Evolutionary conservation across 1,140 invertebrate genomes (phyloP).

Genomic region (Cepaea nemoralis): DNA sequence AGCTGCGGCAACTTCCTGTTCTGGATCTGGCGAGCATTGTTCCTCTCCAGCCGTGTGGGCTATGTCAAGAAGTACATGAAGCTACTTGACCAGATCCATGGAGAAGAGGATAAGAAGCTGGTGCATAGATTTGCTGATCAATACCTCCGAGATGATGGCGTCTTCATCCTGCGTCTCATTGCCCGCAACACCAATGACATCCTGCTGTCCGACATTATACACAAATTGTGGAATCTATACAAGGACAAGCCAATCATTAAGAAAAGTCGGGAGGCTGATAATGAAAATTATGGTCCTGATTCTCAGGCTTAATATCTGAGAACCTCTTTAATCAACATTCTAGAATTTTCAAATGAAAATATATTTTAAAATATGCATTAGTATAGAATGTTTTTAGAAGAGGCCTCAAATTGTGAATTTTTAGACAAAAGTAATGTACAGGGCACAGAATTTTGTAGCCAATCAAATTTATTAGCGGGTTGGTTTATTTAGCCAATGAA

Average conservation of each 20-base stretch:
- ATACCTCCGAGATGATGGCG: constrained; percentile 69
- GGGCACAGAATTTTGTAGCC: too few species aligned
- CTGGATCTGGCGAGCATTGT: constrained; percentile 64
- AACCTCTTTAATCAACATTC: too few species aligned
- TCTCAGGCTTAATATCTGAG: constrained; percentile 38
- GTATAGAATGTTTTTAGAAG: too few species aligned
- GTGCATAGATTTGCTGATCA: constrained; percentile 63
- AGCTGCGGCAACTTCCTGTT: constrained; percentile 56
- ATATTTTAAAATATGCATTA: too few species aligned
- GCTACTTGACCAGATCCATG: constrained; percentile 59
- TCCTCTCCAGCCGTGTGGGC: constrained; percentile 57
- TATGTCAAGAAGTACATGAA: constrained; percentile 69
- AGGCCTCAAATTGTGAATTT: too few species aligned
- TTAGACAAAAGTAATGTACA: too few species aligned
- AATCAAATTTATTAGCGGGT: too few species aligned
- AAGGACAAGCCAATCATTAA: constrained; percentile 61
- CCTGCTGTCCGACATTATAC: constrained; percentile 65
- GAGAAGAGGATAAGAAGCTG: constrained; percentile 60
- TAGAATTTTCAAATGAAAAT: too few species aligned
- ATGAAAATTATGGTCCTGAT: constrained; percentile 52
- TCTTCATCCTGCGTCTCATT: constrained; percentile 67
- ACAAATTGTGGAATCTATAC: constrained; percentile 66
- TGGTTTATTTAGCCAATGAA: too few species aligned
- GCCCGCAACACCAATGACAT: constrained; percentile 69
- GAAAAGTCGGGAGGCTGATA: constrained; percentile 54